A percentile compares a stretch with the other conserved stretches of the same genome.
phyloP scores from a whole-genome alignment of 2,113 vertebrate genomes.

The Cheilinus undulatus region DNA sequence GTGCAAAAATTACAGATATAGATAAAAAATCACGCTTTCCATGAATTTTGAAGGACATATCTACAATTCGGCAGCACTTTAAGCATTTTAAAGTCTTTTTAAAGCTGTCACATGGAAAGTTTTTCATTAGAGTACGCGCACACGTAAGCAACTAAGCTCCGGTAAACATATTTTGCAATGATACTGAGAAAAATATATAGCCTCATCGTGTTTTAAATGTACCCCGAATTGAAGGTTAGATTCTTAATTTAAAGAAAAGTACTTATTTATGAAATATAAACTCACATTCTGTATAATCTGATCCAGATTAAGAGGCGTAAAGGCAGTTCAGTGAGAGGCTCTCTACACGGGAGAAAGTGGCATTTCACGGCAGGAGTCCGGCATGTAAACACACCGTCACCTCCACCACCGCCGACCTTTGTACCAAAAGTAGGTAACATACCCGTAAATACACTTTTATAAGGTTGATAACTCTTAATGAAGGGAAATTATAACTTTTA shows the following conservation, averaged over 20 bases:
- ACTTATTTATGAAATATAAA: accelerated
- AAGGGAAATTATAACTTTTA: accelerated
- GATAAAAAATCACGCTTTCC: no score
- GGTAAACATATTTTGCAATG: background rate
- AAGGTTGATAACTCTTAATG: accelerated
- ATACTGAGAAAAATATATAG: accelerated
- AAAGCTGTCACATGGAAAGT: background rate
- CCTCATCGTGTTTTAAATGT: accelerated
- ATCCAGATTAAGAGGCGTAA: background rate
- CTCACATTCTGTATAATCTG: accelerated
- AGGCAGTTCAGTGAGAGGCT: background rate
- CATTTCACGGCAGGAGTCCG: slow-evolving; percentile 8
- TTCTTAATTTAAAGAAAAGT: background rate
- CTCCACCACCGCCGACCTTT: slow-evolving; percentile 44
- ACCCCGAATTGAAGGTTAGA: background rate
- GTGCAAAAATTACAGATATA: no score
- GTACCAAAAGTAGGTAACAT: slow-evolving; percentile 4
- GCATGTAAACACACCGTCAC: slow-evolving; percentile 43
- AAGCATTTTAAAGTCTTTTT: accelerated
- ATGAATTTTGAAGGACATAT: no score
- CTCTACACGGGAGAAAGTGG: background rate
- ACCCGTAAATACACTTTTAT: accelerated
- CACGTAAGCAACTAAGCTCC: background rate
- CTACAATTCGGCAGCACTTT: background rate
- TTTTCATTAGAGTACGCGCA: background rate